Conservation (phyloP, 2,888 invertebrate species). For the Pocota personata region DNA sequence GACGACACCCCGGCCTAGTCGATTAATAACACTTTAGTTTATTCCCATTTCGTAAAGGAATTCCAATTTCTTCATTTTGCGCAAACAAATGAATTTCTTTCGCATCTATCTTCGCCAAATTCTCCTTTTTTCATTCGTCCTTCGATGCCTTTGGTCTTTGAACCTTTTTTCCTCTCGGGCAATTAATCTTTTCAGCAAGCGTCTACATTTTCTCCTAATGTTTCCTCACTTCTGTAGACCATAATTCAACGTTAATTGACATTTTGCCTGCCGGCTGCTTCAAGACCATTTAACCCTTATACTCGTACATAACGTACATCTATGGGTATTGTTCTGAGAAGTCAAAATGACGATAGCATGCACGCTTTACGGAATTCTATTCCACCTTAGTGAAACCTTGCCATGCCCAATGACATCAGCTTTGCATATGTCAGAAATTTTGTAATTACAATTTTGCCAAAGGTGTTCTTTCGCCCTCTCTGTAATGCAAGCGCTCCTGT, state of each 20-base stretch:
- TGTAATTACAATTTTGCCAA: slow-evolving; percentile 58
- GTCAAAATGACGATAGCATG: slow-evolving; percentile 35
- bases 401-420: neutral
- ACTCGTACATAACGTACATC: slow-evolving; percentile 11
- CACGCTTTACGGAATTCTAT: slow-evolving; percentile 24
- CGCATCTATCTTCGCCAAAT: slow-evolving; percentile 37
- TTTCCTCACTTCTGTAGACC: slow-evolving; percentile 38
- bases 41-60: neutral
- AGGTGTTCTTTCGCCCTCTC: slow-evolving; percentile 9
- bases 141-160: neutral
- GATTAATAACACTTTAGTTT: slow-evolving; percentile 59
- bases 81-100: slow-evolving; percentile 47
- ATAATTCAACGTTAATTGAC: slow-evolving; percentile 72
- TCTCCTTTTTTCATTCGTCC: neutral
- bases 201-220: slow-evolving; percentile 38
- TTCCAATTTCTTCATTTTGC: slow-evolving; percentile 25
- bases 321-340: slow-evolving; percentile 37
- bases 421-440: slow-evolving; percentile 45
- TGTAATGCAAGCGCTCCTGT: neutral
- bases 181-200: slow-evolving; percentile 61
- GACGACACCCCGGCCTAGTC: slow-evolving; percentile 32
- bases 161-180: neutral
- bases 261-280: slow-evolving; percentile 44
- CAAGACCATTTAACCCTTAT: slow-evolving; percentile 42
- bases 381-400: neutral